phyloP scores from a whole-genome alignment of 2,888 invertebrate genomes.

The Agrotis ipsilon region DNA sequence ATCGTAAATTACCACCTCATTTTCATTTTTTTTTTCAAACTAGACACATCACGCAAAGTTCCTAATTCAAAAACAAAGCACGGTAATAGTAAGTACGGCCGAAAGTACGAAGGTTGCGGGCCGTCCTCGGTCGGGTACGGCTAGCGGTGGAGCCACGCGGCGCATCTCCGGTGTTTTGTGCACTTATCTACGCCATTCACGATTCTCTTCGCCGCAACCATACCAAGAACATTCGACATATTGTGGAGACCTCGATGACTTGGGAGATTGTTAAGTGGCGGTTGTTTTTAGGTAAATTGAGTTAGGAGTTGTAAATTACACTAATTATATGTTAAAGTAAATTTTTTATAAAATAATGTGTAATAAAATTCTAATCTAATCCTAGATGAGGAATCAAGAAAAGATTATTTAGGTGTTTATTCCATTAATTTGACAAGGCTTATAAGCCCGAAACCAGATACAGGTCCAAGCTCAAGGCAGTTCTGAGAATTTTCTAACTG shows the following conservation, averaged over 20 bases:
- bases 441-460: no score
- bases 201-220: slow-evolving; percentile 82
- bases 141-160: slow-evolving; percentile 68
- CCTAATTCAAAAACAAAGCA: slow-evolving; percentile 52
- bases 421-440: no score
- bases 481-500: background rate
- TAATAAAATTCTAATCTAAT: no score
- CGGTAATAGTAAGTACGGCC: slow-evolving; percentile 64
- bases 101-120: slow-evolving; percentile 76
- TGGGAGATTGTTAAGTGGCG: slow-evolving; percentile 35
- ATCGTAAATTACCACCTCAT: no score
- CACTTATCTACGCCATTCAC: slow-evolving; percentile 89
- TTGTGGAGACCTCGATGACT: slow-evolving; percentile 68
- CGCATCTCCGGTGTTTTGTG: slow-evolving; percentile 89
- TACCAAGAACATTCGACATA: slow-evolving; percentile 66
- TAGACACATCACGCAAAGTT: background rate
- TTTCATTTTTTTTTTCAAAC: background rate
- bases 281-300: slow-evolving; percentile 11
- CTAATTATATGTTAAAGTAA: background rate
- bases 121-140: slow-evolving; percentile 74
- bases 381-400: no score
- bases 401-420: no score
- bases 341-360: no score
- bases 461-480: background rate
- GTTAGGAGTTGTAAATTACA: background rate